Percentiles rank a stretch among this genome's conserved stretches.
Evolutionary conservation across 2,113 vertebrate species (phyloP).

Genomic region (Nyctibius bracteatus): DNA sequence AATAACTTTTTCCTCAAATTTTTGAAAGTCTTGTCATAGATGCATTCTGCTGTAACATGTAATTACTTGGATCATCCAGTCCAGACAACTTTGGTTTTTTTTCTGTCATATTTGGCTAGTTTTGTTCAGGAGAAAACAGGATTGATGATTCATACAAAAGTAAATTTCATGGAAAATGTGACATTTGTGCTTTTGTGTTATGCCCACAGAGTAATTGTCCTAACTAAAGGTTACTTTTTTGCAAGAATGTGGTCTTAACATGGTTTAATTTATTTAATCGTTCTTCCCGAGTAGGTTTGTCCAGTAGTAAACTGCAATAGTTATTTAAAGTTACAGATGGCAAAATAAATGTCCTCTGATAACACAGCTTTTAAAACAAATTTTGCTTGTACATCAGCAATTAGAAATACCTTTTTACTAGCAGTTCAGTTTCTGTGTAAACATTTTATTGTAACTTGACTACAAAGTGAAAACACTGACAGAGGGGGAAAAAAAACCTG

Average conservation of each 20-base stretch:
- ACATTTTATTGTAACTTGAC: slow-evolving; percentile 21
- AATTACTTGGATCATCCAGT: slow-evolving; percentile 58
- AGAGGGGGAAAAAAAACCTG: slow-evolving; percentile 17
- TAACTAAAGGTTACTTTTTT: slow-evolving; percentile 52
- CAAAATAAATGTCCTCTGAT: not conserved
- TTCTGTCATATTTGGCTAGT: slow-evolving; percentile 25
- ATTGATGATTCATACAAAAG: slow-evolving; percentile 60
- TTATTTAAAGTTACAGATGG: slow-evolving; percentile 10
- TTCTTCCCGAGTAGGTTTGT: not conserved
- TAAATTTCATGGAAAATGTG: slow-evolving; percentile 59
- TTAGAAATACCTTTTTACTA: not conserved
- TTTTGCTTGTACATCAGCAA: not conserved
- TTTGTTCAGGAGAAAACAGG: slow-evolving; percentile 56
- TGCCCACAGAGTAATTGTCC: slow-evolving; percentile 41
- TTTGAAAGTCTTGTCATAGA: slow-evolving; percentile 57
- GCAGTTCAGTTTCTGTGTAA: not conserved
- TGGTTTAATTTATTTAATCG: slow-evolving; percentile 45
- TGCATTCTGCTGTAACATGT: slow-evolving; percentile 40
- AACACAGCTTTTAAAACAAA: not conserved
- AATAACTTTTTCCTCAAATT: slow-evolving; percentile 42
- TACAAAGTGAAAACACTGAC: slow-evolving; percentile 23
- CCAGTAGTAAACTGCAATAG: not conserved
- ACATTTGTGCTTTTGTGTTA: slow-evolving; percentile 54
- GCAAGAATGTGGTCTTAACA: not conserved
- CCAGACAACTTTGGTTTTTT: slow-evolving; percentile 14